phyloP scores from a whole-genome alignment of 2,888 invertebrate species.

The Andrena praecox region DNA sequence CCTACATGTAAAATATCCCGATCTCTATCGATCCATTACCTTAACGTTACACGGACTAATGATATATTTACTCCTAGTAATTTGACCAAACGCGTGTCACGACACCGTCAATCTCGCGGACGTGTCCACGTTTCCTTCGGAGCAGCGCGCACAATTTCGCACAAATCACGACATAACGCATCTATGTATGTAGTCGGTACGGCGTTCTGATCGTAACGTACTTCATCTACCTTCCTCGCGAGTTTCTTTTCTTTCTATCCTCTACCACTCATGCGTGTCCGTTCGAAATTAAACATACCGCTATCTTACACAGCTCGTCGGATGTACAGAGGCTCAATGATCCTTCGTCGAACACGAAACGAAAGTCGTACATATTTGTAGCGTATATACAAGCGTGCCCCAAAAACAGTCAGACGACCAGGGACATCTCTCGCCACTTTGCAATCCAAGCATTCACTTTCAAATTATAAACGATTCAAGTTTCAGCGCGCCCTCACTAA shows the following conservation, averaged over 20 bases:
- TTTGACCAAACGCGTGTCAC: slow-evolving; percentile 59
- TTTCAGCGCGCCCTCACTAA: too few species aligned
- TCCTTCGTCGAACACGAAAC: slow-evolving; percentile 37
- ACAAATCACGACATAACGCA: slow-evolving; percentile 51
- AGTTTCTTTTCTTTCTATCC: background rate
- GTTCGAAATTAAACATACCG: slow-evolving; percentile 22
- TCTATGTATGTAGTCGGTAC: slow-evolving; percentile 45
- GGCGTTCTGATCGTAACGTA: slow-evolving; percentile 30
- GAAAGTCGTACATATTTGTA: slow-evolving; percentile 14
- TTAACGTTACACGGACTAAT: slow-evolving; percentile 64
- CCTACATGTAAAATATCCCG: slow-evolving; percentile 74
- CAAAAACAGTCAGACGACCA: too few species aligned
- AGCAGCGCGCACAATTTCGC: slow-evolving; percentile 28
- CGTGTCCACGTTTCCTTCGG: slow-evolving; percentile 3
- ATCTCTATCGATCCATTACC: slow-evolving; percentile 64
- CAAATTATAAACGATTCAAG: too few species aligned
- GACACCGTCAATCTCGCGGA: background rate
- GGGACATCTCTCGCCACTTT: too few species aligned
- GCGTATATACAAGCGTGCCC: background rate
- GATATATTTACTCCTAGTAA: slow-evolving; percentile 58
- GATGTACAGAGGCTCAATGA: slow-evolving; percentile 47
- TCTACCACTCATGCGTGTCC: slow-evolving; percentile 10
- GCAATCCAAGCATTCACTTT: too few species aligned
- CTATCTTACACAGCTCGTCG: slow-evolving; percentile 61
- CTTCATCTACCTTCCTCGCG: slow-evolving; percentile 8